Base-by-base conservation (phyloP, 1,140 invertebrate genomes). In the Temnothorax nylanderi region DNA sequence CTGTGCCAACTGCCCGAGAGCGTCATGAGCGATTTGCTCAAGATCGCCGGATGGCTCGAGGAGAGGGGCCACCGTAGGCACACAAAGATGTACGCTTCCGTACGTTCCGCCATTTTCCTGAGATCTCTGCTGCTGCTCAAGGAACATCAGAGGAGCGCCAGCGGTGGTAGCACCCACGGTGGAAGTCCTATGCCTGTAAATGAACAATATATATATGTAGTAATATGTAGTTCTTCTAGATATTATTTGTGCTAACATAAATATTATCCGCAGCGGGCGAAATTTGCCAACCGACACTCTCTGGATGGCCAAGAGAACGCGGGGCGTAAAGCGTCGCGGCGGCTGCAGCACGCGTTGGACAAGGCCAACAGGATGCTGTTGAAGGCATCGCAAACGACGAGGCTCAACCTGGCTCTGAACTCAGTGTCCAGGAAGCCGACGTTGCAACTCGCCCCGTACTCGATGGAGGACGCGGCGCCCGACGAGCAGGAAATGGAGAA, bases 401-500 rank as follows among this genome's bases (percentile, higher is more conserved):
- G 93, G 1, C 34, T 95, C 2, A 94, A 93, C 1, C 67, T 94
- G 10, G 92, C 94, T 0, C 93, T 95, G 67, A 93, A 75, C 11
- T 75, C 94, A 8, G 88, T 93, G 1, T 94, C 95, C 3, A 93
- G 95, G 11, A 95, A 95, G 88, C 93, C 95, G 3, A 47, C 90
- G 0, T 91, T 93, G 6, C 92, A 94, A 49, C 88, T 92, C 6
- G 93, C 92, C 11, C 88, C 87, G 49, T 91, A 93, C 56, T 89
- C 88, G 3, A 90, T 92, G 13, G 95, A 95, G 41, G 95, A 95
- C 54, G 93, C 94, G 41, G 95, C 95, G n/a, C 95, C 94, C 49
- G 97, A 97, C 75, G 98, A 98, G 94, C 97, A 97, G 93, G 98
- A 99, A 94, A 97, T 98, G 96, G 98, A 98, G 91, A 97, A 98